phyloP scores from a whole-genome alignment of 2,888 invertebrate species.

The Spisula subtruncata region DNA sequence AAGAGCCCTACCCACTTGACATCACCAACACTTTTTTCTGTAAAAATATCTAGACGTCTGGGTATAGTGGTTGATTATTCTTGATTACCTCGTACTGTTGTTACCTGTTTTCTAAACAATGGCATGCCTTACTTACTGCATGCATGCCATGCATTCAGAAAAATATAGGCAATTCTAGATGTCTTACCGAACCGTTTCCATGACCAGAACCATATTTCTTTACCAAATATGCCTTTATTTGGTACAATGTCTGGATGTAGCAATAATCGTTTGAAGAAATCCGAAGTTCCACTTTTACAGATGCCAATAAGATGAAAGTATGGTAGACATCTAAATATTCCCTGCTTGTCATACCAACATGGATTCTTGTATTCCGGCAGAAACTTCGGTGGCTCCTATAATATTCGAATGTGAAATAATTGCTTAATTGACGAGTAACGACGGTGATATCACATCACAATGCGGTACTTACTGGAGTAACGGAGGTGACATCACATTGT shows the following conservation, averaged over 20 bases:
- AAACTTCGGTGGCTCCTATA: slow-evolving; percentile 57
- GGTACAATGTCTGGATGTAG: slow-evolving; percentile 58
- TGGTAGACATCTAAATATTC: slow-evolving; percentile 51
- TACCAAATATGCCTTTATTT: slow-evolving; percentile 61
- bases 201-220: slow-evolving; percentile 69
- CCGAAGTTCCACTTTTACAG: slow-evolving; percentile 68
- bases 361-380: slow-evolving; percentile 65
- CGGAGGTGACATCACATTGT: background rate
- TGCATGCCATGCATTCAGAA: no score
- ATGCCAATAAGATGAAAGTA: slow-evolving; percentile 69
- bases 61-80: no score
- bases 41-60: no score
- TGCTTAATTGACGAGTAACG: background rate
- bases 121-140: no score
- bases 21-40: no score
- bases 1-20: no score
- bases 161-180: no score
- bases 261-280: slow-evolving; percentile 57
- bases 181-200: slow-evolving; percentile 52
- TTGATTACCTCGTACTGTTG: no score
- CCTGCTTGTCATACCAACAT: slow-evolving; percentile 56
- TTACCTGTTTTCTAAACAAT: no score
- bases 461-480: background rate
- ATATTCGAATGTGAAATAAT: background rate
- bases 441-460: background rate